These are phyloP conservation scores for Malurus melanocephalus DNA, from an alignment of 2,113 vertebrate species.

Conservation along the genomic window DNA sequence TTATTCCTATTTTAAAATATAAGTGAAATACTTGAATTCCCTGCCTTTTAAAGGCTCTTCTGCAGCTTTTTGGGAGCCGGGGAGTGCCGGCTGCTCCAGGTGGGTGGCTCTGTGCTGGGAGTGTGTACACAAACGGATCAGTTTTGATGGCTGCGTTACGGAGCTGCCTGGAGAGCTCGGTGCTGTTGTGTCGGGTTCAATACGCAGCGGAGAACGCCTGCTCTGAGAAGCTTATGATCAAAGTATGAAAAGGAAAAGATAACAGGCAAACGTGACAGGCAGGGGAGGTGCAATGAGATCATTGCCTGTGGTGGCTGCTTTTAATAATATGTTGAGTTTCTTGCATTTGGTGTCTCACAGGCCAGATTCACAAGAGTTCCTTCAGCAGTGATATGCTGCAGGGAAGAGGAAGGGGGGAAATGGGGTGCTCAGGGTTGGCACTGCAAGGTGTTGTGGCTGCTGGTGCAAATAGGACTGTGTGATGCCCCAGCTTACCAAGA, in stretches of 20 bases:
- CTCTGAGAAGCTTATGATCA: background rate
- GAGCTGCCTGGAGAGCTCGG: background rate
- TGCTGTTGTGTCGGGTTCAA: background rate
- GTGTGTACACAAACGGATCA: accelerated
- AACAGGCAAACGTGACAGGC: background rate
- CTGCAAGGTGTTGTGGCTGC: background rate
- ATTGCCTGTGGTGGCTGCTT: background rate
- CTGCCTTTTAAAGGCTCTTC: background rate
- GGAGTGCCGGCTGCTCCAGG: background rate
- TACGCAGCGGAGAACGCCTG: accelerated
- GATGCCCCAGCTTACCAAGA: background rate
- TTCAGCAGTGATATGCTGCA: background rate
- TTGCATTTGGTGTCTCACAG: accelerated
- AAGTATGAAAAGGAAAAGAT: background rate
- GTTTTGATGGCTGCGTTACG: background rate
- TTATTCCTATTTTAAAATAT: accelerated
- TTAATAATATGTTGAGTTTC: background rate
- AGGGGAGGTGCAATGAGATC: constrained; percentile 1
- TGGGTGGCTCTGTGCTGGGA: background rate
- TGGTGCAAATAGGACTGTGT: background rate
- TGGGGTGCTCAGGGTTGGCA: background rate
- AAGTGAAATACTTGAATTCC: background rate
- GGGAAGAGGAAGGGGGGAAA: background rate
- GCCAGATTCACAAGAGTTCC: background rate
- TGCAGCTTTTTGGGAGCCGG: background rate